Evolutionary conservation across 2,797 vertebrate genomes (phyloP), one percentile per base, ranked within the genome.

Genomic region (Podargus strigoides): DNA sequence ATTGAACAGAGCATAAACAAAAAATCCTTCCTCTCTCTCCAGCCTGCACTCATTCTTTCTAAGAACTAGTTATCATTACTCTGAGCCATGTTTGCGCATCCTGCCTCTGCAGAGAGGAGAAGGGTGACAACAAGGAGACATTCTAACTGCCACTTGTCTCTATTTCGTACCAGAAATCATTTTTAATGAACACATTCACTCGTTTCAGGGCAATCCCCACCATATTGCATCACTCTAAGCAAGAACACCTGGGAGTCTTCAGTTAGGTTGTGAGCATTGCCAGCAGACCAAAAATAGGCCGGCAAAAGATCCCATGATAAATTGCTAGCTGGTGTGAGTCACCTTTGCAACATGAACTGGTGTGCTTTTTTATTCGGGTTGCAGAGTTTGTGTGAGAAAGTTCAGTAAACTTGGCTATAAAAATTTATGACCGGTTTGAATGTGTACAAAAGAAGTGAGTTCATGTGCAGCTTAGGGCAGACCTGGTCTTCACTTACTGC

Each of bases 151-250:
- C 53, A 36, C 93, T 94, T 30, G 19, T 89, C 94, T 96, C 84
- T 4, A 3, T 84, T 94, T 96, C 37, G 6, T 90, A 96, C 79
- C 74, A 93, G 96, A 96, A 96, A 95, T 83, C 17, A 74, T 92
- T 97, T 97, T 96, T 98, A 98, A 98, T 97, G 97, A 98, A 97
- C 66, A 49, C 12, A 12, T 93, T 95, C 82, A n/a, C 90, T 96
- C 9, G 7, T 96, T 95, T 55, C 70, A 68, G 95, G 95, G 95
- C 95, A 95, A 41, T 90, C 95, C 93, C 94, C 74, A 16, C 60
- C 32, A 62, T 47, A 92, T 93, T 18, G 0, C 91, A 77, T 83
- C 32, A 58, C 87, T 79, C 92, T 58, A 79, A 81, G 92, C 32
- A 67, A 96, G 95, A 97, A 94, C 96, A 97, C 97, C 93, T 96